Conservation (phyloP, 2,888 invertebrate genomes). For the Brachypterus glaber region DNA sequence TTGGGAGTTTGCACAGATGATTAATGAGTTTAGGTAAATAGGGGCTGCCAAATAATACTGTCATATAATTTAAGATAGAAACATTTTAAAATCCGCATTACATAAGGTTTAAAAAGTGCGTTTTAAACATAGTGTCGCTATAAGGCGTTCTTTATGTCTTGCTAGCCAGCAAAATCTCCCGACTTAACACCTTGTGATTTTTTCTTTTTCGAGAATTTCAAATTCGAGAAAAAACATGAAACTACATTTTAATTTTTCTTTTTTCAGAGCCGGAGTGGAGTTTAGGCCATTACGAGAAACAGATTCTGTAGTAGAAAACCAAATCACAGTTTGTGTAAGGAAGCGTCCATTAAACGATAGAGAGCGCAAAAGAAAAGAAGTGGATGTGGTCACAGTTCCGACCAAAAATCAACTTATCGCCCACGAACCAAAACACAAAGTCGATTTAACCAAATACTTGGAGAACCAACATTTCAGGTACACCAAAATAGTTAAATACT, state of each 20-base stretch:
- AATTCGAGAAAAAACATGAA: too few species aligned
- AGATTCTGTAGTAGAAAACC: constrained; percentile 75
- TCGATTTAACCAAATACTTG: constrained; percentile 95
- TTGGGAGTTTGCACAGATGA: constrained; percentile 97
- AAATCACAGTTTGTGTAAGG: constrained; percentile 96
- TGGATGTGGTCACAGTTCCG: constrained; percentile 94
- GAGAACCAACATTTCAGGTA: constrained; percentile 73
- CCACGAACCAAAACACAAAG: constrained; percentile 89
- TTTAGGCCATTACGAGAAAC: constrained; percentile 56
- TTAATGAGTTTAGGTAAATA: constrained; percentile 67
- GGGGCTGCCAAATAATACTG: too few species aligned
- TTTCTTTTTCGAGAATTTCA: too few species aligned
- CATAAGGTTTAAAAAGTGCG: too few species aligned
- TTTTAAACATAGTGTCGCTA: too few species aligned
- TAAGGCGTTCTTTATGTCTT: too few species aligned
- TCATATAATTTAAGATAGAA: too few species aligned
- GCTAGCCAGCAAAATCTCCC: too few species aligned
- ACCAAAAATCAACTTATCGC: constrained; percentile 77
- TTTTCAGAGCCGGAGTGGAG: too few species aligned
- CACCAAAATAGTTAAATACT: background rate
- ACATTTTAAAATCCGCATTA: too few species aligned
- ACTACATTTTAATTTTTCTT: too few species aligned
- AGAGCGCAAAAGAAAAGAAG: constrained; percentile 75
- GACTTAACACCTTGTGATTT: too few species aligned
- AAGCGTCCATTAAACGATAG: constrained; percentile 94